Conservation (phyloP, 1,140 invertebrate genomes). For the Hormaphis cornu region DNA sequence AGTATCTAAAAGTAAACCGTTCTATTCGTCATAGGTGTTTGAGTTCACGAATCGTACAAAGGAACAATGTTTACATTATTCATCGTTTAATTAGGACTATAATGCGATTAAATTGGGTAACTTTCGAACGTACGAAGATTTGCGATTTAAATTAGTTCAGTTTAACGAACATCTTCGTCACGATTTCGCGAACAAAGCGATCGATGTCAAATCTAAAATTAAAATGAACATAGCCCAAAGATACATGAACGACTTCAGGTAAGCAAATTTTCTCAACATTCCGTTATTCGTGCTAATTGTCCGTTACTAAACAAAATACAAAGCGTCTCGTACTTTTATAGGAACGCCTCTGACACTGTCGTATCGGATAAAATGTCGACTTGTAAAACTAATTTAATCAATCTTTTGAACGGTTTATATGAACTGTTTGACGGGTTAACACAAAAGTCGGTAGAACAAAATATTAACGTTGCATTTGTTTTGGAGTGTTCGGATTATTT, state of each 20-base stretch:
- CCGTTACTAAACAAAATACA: no score
- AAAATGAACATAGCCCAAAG: background rate
- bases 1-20: background rate
- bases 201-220: background rate
- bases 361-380: background rate
- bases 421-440: background rate
- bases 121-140: background rate
- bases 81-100: background rate
- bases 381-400: background rate
- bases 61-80: background rate
- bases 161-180: background rate
- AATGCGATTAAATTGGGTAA: background rate
- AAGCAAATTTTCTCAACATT: background rate
- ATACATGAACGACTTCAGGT: background rate
- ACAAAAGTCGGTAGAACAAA: background rate
- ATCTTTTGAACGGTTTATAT: background rate
- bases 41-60: background rate
- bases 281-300: no score
- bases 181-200: background rate
- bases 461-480: background rate
- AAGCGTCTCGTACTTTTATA: background rate
- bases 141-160: background rate
- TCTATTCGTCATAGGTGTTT: no score
- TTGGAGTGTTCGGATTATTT: background rate
- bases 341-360: background rate